Conservation (phyloP, 2,888 invertebrate species). For the Lordiphosa fenestrarum region DNA sequence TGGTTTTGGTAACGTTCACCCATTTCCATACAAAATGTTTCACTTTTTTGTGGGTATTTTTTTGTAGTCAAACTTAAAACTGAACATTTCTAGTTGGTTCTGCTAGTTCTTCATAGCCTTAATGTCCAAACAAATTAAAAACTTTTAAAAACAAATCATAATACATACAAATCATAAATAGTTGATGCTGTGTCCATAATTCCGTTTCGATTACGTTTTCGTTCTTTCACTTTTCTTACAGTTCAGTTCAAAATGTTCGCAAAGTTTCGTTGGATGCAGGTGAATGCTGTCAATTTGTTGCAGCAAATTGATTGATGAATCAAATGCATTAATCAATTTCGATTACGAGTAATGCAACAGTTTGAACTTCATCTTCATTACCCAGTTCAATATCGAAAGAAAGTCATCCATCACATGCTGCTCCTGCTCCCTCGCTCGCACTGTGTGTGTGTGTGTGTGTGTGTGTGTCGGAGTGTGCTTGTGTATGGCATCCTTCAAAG, state of each 20-base stretch:
- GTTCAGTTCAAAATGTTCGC: not conserved
- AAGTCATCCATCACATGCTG: constrained; percentile 60
- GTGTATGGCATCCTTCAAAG: constrained; percentile 45
- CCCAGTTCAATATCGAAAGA: constrained; percentile 19
- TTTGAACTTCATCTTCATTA: constrained; percentile 32
- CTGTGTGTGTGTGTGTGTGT: constrained; percentile 7
- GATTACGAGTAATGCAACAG: constrained; percentile 51
- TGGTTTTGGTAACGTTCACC: too few species aligned
- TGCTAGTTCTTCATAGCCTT: constrained; percentile 1
- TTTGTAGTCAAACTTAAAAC: constrained; percentile 1
- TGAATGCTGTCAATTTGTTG: constrained; percentile 7
- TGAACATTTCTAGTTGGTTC: constrained; percentile 1
- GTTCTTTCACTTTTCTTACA: not conserved
- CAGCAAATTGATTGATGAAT: constrained; percentile 32
- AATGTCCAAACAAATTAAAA: not conserved
- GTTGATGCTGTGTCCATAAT: constrained; percentile 11
- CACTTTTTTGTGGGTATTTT: too few species aligned
- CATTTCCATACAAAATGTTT: too few species aligned
- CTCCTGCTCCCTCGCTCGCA: not conserved
- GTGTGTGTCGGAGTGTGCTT: constrained; percentile 11
- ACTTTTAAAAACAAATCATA: constrained; percentile 9
- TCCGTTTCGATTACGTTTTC: not conserved
- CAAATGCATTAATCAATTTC: constrained; percentile 43
- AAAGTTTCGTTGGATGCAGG: too few species aligned
- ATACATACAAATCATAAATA: constrained; percentile 50